These are phyloP conservation scores for Argyrosomus regius DNA, from an alignment of 2,797 vertebrate species.

Conservation along the genomic window DNA sequence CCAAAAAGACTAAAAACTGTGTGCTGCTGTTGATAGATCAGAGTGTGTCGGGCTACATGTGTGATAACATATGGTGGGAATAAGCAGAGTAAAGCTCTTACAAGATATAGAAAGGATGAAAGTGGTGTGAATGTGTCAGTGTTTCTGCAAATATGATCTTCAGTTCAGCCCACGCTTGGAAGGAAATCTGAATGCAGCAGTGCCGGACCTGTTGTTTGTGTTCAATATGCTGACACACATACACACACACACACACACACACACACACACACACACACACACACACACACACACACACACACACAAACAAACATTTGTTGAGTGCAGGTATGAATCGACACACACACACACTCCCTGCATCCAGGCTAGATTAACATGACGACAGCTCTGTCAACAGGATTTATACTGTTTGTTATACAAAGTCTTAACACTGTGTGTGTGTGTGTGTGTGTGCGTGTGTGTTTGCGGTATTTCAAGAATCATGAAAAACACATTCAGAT, in stretches of 20 bases:
- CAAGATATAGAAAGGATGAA: constrained; percentile 20
- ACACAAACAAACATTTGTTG: neutral
- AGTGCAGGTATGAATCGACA: constrained; percentile 5
- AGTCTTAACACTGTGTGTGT: neutral
- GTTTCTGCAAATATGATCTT: constrained; percentile 27
- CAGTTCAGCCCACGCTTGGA: constrained; percentile 47
- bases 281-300: constrained; percentile 9
- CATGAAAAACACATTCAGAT: constrained; percentile 12
- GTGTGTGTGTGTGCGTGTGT: constrained; percentile 8
- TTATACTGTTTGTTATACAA: constrained; percentile 26
- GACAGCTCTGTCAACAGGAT: constrained; percentile 28
- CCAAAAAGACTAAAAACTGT: neutral
- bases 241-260: constrained; percentile 12
- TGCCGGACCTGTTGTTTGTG: constrained; percentile 30
- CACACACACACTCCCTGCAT: constrained; percentile 11
- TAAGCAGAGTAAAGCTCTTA: constrained; percentile 22
- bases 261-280: neutral
- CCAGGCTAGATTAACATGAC: constrained; percentile 10
- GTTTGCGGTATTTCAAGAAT: constrained; percentile 10
- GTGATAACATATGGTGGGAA: neutral
- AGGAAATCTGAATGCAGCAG: constrained; percentile 28
- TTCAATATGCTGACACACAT: constrained; percentile 23
- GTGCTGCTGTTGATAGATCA: neutral
- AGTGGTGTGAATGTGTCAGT: constrained; percentile 28
- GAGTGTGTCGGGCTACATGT: constrained; percentile 6